Evolutionary conservation across 1,140 invertebrate genomes (phyloP).

Genomic region (Tetragonula clypearis): DNA sequence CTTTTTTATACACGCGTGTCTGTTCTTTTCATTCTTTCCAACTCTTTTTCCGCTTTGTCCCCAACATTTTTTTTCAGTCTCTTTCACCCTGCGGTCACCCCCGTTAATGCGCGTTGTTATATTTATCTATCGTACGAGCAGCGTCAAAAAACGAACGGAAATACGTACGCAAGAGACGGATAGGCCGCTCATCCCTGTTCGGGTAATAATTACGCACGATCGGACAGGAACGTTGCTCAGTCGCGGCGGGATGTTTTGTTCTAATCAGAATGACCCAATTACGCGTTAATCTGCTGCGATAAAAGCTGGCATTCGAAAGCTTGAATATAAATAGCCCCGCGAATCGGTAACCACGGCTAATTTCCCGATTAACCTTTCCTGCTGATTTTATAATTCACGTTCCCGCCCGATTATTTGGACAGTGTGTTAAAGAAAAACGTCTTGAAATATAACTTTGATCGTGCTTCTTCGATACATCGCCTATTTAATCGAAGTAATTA

Average conservation of each 20-base stretch:
- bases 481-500: too few species aligned
- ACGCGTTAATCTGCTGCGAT: slow-evolving; percentile 20
- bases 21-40: too few species aligned
- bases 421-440: not conserved
- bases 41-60: too few species aligned
- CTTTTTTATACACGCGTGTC: not conserved
- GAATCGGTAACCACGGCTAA: slow-evolving; percentile 30
- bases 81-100: too few species aligned
- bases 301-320: slow-evolving; percentile 19
- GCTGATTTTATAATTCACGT: slow-evolving; percentile 1
- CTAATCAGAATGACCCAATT: slow-evolving; percentile 39
- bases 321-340: slow-evolving; percentile 2
- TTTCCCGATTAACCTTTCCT: slow-evolving; percentile 14
- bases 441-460: too few species aligned
- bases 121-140: too few species aligned
- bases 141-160: not conserved
- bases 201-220: slow-evolving; percentile 22
- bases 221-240: not conserved
- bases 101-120: too few species aligned
- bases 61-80: too few species aligned
- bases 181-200: too few species aligned
- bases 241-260: slow-evolving; percentile 19
- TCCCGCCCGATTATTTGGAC: not conserved
- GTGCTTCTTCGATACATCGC: too few species aligned
- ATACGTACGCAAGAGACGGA: too few species aligned